phyloP scores from a whole-genome alignment of 2,113 vertebrate species.

The Mustela nigripes region DNA sequence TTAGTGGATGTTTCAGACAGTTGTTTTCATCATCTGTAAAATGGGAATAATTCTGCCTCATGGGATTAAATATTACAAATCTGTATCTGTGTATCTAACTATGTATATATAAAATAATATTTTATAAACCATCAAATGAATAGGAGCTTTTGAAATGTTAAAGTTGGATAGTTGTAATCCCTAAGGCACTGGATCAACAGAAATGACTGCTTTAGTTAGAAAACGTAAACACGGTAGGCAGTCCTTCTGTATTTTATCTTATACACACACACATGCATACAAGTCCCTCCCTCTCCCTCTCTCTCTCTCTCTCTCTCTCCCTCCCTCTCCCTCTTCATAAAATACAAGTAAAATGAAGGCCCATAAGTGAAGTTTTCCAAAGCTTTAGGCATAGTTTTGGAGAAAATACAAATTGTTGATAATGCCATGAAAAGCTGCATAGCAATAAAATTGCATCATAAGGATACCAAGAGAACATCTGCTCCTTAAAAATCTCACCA shows the following conservation, averaged over 20 bases:
- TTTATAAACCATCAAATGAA: background rate
- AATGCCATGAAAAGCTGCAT: conserved; percentile 11
- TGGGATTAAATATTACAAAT: background rate
- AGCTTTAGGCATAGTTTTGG: conserved; percentile 5
- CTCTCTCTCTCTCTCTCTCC: background rate
- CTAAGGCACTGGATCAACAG: background rate
- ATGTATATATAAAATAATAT: background rate
- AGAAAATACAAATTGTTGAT: conserved; percentile 22
- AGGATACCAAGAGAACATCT: conserved; percentile 30
- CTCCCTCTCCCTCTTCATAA: background rate
- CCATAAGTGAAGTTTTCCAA: background rate
- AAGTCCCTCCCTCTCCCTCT: background rate
- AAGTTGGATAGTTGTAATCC: background rate
- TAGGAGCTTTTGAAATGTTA: background rate
- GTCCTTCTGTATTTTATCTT: background rate
- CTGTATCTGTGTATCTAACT: background rate
- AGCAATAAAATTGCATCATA: conserved; percentile 25
- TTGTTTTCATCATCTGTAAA: background rate
- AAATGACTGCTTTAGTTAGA: conserved; percentile 20
- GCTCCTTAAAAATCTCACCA: conserved; percentile 37
- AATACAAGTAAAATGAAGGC: conserved; percentile 8
- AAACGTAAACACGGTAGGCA: background rate
- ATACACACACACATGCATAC: background rate
- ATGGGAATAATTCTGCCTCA: background rate
- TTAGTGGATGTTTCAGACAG: background rate